Evolutionary conservation across 2,888 invertebrate genomes (phyloP), one percentile per base, ranked within the genome.

Genomic region (Acanthopleura granulata): DNA sequence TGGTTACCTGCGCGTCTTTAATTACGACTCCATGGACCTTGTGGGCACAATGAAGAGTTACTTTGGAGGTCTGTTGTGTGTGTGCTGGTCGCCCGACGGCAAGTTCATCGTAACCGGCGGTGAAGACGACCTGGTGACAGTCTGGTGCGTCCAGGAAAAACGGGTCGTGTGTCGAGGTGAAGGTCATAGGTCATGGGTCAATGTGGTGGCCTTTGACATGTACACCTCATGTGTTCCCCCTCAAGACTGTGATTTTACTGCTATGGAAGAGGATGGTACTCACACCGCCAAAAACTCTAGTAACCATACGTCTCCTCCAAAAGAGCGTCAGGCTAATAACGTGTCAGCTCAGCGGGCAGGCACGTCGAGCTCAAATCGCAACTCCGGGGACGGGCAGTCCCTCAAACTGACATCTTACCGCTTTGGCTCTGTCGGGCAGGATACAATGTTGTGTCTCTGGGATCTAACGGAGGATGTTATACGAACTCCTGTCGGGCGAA

Each of bases 141-240:
- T 99, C 57, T 99, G 98, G 96, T 97, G 96, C 73, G 94, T 98
- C 89, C 93, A 94, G 81, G 98, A 99, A 88, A 94, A 96, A 81
- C 93, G 97, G 72, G 97, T 99, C 11, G 96, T 98, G 12, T 99
- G 98, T n/a, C 92, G 99, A 62, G 99, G 98, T 0, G 97, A 98
- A 89, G 99, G 99, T 0, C 99, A 99, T 91, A 94, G 96, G 83
- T 98, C 98, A 75, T 99, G 99, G 99, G 97, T 99, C 25, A 96
- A 97, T 73, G 96, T 97, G 27, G 98, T 99, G 27, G 95, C 97
- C 9, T 98, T 98, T 83, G 90, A 91, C 79, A 85, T 86, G 9
- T 89, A 85, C 82, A 88, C 89, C 15, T 95, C 95, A 15, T 94
- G 94, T 74, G 94, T 94, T 83, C 93, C 69, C 25, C 18, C 40